Base-by-base conservation (phyloP, 2,888 invertebrate genomes). In the Lamproptera curius region DNA sequence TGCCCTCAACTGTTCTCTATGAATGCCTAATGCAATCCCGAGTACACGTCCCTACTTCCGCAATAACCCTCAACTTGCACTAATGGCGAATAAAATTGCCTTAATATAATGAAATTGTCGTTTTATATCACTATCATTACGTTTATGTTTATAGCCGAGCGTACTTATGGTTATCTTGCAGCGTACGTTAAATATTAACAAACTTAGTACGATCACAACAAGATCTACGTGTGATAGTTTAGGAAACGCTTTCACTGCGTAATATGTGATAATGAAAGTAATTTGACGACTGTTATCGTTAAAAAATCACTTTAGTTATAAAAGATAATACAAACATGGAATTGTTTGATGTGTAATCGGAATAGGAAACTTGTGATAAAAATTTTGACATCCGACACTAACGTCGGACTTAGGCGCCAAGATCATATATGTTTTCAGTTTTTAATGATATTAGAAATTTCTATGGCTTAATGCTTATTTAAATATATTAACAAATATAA, bases 171-270 rank as follows among this genome's bases (percentile, higher is more conserved):
- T 5, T 40, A 16, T 40, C 31, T 38, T 17, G 15, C 9, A 6
- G 38, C 15, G 38, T 23, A 9, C n/a, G n/a, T n/a, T 26, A 40
- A 9, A 15, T 35, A 20, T 13, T 35, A 28, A 36, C 13, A 9
- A 5, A 14, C 31, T 5, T 11, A 11, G 11, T 17, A 44, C 17
- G 37, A 36, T 36, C 42, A 52, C 34, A 37, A 34, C 55, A 51
- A 66, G 72, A 79, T 75, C 49, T 59, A 69, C 72, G 69, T 70
- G 68, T 65, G 73, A 73, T 76, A 69, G 56, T 54, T 72, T 63
- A 53, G 11, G 67, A 70, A 74, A 69, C 70, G 81, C 83, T 83
- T 81, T 83, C 82, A 68, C 81, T 73, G 61, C 61, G 68, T 75
- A 80, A 75, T 76, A 73, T 66, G 67, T 63, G 59, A 58, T 20